Conservation (phyloP, 2,797 vertebrate genomes). For the Peromyscus nudipes region DNA sequence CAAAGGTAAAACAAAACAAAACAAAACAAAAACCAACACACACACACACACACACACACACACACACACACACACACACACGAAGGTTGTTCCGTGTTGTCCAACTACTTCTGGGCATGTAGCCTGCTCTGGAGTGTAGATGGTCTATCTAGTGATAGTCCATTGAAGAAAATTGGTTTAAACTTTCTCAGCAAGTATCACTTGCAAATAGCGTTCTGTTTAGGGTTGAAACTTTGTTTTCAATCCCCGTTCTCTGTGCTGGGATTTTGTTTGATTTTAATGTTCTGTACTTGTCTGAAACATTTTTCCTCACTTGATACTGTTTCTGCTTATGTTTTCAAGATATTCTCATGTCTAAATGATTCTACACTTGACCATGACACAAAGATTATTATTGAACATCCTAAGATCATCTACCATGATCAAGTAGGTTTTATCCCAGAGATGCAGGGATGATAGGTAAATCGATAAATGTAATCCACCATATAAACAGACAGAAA, state of each 20-base stretch:
- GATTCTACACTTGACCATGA: background rate
- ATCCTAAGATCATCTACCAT: background rate
- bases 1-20: too few species aligned
- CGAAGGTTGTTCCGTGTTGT: background rate
- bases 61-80: background rate
- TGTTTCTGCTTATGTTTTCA: slow-evolving; percentile 24
- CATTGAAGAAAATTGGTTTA: background rate
- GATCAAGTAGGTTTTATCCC: background rate
- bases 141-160: background rate
- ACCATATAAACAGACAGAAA: background rate
- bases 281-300: background rate
- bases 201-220: background rate
- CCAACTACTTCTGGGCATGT: too few species aligned
- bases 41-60: background rate
- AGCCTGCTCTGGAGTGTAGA: background rate
- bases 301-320: background rate
- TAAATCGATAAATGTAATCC: background rate
- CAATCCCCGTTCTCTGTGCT: background rate
- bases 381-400: background rate
- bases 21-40: background rate
- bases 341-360: slow-evolving; percentile 28
- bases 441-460: background rate
- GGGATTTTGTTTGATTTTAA: background rate
- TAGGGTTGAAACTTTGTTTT: background rate
- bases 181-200: background rate